phyloP scores from a whole-genome alignment of 2,113 vertebrate genomes.

The Sus scrofa region DNA sequence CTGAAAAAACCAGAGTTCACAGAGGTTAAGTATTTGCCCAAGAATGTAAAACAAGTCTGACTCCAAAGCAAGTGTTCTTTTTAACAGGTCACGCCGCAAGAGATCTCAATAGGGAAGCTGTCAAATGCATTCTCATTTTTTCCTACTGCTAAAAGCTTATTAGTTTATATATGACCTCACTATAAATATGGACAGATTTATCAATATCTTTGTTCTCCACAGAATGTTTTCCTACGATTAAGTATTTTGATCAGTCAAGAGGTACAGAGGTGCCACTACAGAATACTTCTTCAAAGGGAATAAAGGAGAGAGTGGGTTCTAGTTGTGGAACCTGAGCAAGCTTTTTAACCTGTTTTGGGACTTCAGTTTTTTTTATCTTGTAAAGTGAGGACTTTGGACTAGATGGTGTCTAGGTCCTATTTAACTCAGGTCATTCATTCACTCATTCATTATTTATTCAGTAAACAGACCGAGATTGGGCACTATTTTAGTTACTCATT shows the following conservation, averaged over 20 bases:
- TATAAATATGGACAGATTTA: not conserved
- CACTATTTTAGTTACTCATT: not conserved
- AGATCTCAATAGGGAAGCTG: not conserved
- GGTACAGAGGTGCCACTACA: not conserved
- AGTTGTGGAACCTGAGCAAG: not conserved
- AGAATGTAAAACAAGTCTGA: not conserved
- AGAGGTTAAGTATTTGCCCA: not conserved
- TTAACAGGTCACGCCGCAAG: not conserved
- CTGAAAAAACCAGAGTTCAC: constrained; percentile 2
- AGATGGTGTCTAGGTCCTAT: not conserved
- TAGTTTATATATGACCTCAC: not conserved
- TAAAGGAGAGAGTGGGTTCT: not conserved
- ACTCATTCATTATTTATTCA: not conserved
- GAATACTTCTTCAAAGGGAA: not conserved
- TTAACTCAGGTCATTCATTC: not conserved
- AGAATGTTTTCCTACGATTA: constrained; percentile 9
- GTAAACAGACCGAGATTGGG: not conserved
- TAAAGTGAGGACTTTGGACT: not conserved
- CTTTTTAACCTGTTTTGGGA: not conserved
- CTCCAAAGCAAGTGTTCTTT: not conserved
- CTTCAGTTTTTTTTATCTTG: not conserved
- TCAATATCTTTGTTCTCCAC: not conserved
- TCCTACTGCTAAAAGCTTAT: not conserved
- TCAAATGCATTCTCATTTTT: not conserved
- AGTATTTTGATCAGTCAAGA: constrained; percentile 10